These are phyloP conservation scores for Synanthedon andrenaeformis DNA, from an alignment of 2,888 invertebrate species.

Conservation along the genomic window DNA sequence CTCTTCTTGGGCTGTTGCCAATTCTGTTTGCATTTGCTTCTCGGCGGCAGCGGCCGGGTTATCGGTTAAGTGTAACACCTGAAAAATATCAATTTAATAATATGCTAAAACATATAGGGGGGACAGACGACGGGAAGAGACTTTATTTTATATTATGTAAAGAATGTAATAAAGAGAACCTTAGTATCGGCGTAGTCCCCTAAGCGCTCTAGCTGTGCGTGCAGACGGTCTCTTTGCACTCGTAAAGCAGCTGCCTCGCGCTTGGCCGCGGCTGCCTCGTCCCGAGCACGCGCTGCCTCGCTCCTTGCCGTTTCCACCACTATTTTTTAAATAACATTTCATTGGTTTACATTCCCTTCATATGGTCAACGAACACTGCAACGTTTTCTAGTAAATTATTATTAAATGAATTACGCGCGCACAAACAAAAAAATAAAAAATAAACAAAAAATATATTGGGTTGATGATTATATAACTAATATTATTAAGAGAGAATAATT, in stretches of 20 bases:
- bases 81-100: constrained; percentile 3
- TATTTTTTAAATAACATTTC: constrained; percentile 8
- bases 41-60: constrained; percentile 81
- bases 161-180: constrained; percentile 13
- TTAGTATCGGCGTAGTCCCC: constrained; percentile 21
- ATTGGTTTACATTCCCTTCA: too few relatives aligned
- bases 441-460: too few relatives aligned
- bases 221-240: constrained; percentile 72
- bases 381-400: too few relatives aligned
- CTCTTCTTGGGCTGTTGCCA: constrained; percentile 79
- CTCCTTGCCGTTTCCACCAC: constrained; percentile 53
- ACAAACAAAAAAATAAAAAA: too few relatives aligned
- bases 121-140: too few relatives aligned
- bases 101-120: too few relatives aligned
- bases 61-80: constrained; percentile 75
- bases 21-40: constrained; percentile 73
- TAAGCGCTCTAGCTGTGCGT: constrained; percentile 73
- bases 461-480: too few relatives aligned
- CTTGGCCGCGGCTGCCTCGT: constrained; percentile 67
- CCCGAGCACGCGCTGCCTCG: constrained; percentile 69
- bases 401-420: too few relatives aligned
- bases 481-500: too few relatives aligned
- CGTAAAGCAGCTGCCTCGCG: constrained; percentile 61
- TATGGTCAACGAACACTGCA: too few relatives aligned
- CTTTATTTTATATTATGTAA: too few relatives aligned